Evolutionary conservation across 2,888 invertebrate species (phyloP), one percentile per base, ranked within the genome.

Genomic region (Pharmacophagus antenor): DNA sequence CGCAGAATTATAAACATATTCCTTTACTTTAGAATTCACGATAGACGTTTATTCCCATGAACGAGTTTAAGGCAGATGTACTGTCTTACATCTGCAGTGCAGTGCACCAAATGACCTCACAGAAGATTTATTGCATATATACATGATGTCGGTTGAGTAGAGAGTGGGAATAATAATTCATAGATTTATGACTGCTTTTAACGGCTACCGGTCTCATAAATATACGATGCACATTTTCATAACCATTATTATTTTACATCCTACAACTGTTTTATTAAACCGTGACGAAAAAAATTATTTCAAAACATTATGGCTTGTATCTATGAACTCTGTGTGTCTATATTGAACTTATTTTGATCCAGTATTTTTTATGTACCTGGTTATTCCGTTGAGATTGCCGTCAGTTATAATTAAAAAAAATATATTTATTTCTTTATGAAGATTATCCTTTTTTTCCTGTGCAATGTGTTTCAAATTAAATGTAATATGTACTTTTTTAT

Each of bases 21-120:
- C n/a, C 37, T n/a, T 3, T 37, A 37, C 37, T n/a, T 6, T 37
- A 37, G 15, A 37, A 37, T 37, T 37, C n/a, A 6, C 37, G 50
- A 27, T 17, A 21, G 22, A 56, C 48, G 41, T 55, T 27, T 4
- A 37, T 48, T 48, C 46, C 18, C n/a, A 42, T 54, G 41, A 27
- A 25, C 6, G 7, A 12, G 47, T 47, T 31, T 59, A 25, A 49
- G 27, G 48, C 59, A 22, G 21, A 47, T 20, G 42, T 60, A n/a
- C 60, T 60, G 60, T 31, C 27, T 60, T 46, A 60, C 46, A 55
- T 60, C 55, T 49, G 55, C 37, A 55, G 31, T 56, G 51, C 37
- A 49, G 18, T 44, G 42, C 42, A 44, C 42, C 6, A 49, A 23
- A 50, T 50, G 59, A 55, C 55, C 41, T 59, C 23, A 55, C 31